These are phyloP conservation scores for Porites lutea DNA, from an alignment of 64 coral and sea anemone species.

Conservation along the genomic window DNA sequence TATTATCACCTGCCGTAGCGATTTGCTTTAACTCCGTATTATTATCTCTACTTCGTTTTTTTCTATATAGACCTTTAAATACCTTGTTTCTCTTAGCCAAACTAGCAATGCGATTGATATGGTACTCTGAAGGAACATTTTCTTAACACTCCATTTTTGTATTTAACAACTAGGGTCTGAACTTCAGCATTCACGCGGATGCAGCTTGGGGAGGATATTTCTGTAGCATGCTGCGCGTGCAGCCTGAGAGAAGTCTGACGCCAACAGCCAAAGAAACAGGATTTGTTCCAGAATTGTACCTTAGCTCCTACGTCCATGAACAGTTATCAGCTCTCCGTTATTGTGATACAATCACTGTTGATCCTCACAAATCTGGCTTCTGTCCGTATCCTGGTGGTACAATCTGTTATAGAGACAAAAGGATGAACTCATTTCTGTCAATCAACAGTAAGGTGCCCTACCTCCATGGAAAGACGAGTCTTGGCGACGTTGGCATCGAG, in stretches of 20 bases:
- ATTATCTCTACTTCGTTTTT: too few relatives aligned
- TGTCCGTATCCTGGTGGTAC: slow-evolving; percentile 66
- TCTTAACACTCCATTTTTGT: background rate
- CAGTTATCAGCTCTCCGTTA: slow-evolving; percentile 54
- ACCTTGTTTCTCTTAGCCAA: too few relatives aligned
- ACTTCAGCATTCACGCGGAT: slow-evolving; percentile 81
- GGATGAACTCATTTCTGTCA: slow-evolving; percentile 36
- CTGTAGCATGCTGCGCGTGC: slow-evolving; percentile 55
- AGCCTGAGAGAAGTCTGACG: background rate
- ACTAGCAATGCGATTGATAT: too few relatives aligned
- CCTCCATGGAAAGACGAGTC: slow-evolving; percentile 2
- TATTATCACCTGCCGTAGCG: too few relatives aligned
- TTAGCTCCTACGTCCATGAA: slow-evolving; percentile 48
- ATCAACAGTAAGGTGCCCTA: slow-evolving; percentile 23
- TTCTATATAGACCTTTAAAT: too few relatives aligned
- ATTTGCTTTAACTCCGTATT: too few relatives aligned
- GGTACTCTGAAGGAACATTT: background rate
- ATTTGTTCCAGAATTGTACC: slow-evolving; percentile 53
- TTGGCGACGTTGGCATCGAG: slow-evolving; percentile 47
- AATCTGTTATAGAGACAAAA: slow-evolving; percentile 61
- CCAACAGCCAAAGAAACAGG: background rate
- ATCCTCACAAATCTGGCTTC: slow-evolving; percentile 71
- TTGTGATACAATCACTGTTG: slow-evolving; percentile 65
- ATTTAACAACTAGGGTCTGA: slow-evolving; percentile 54
- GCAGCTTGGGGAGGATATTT: slow-evolving; percentile 91